phyloP scores from a whole-genome alignment of 2,797 vertebrate genomes.

The Prunella strophiata region DNA sequence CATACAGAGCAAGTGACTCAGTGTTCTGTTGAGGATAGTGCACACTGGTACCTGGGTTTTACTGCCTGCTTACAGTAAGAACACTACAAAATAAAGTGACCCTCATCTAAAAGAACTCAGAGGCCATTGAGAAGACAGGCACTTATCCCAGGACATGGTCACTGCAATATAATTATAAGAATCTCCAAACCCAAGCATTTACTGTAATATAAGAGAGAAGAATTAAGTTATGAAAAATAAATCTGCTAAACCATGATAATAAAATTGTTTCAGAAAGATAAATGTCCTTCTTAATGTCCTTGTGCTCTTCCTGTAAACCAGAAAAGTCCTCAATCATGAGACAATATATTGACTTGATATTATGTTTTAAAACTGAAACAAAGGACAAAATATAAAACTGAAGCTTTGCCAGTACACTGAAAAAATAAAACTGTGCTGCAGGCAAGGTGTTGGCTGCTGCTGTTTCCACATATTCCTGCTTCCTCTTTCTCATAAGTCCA shows the following conservation, averaged over 20 bases:
- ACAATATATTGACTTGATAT: background rate
- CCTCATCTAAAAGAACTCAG: background rate
- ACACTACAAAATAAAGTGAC: background rate
- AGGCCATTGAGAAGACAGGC: background rate
- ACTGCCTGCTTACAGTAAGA: background rate
- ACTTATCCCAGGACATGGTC: background rate
- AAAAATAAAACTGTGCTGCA: conserved; percentile 29
- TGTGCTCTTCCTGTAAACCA: background rate
- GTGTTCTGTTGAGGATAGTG: background rate
- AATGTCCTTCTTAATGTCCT: background rate
- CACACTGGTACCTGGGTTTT: background rate
- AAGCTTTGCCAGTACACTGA: background rate
- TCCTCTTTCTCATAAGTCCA: background rate
- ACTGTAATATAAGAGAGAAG: background rate
- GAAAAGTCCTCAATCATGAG: background rate
- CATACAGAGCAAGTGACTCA: background rate
- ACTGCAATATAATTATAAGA: background rate
- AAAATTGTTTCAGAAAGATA: background rate
- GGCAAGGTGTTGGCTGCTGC: conserved; percentile 28
- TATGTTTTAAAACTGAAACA: background rate
- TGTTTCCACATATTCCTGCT: background rate
- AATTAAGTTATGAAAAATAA: conserved; percentile 10
- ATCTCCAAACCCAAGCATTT: background rate
- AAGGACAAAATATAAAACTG: conserved; percentile 1
- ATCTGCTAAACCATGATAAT: background rate